Conservation (phyloP, 2,888 invertebrate species). For the Amphipyra tragopoginis region DNA sequence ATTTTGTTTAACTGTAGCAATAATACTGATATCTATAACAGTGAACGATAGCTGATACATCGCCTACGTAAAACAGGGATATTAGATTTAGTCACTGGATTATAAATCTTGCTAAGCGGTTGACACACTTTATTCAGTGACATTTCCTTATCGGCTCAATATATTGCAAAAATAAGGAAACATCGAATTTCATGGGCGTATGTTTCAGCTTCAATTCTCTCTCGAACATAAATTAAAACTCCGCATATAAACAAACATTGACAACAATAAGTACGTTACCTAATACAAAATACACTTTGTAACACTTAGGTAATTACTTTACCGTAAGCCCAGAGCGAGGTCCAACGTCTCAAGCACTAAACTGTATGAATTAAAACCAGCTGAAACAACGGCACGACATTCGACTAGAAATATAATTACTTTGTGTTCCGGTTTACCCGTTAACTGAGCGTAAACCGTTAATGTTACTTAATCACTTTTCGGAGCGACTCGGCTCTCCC, state of each 20-base stretch:
- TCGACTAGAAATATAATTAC: conserved; percentile 71
- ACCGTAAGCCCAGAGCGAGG: conserved; percentile 58
- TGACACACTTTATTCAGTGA: conserved; percentile 6
- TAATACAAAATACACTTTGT: not conserved
- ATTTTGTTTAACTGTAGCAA: not conserved
- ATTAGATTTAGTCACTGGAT: conserved; percentile 3
- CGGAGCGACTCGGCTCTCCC: conserved; percentile 43
- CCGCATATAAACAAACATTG: conserved; percentile 5
- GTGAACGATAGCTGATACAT: too few relatives aligned
- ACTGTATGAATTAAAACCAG: conserved; percentile 67
- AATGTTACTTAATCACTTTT: conserved; percentile 72
- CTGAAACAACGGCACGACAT: conserved; percentile 68
- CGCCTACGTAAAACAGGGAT: conserved; percentile 15
- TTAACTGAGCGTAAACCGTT: conserved; percentile 64
- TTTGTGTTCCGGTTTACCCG: conserved; percentile 72
- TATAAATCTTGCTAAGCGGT: conserved; percentile 16
- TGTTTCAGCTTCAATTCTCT: conserved; percentile 2
- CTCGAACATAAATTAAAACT: conserved; percentile 1
- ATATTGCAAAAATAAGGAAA: conserved; percentile 6
- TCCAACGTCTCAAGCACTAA: conserved; percentile 64
- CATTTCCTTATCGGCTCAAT: conserved; percentile 11
- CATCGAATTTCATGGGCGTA: not conserved
- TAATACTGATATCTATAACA: conserved; percentile 2
- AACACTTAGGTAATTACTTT: conserved; percentile 57
- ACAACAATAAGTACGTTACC: not conserved